These are phyloP conservation scores for Agrenia bidenticulata DNA, from an alignment of 2,888 invertebrate species.

Conservation along the genomic window DNA sequence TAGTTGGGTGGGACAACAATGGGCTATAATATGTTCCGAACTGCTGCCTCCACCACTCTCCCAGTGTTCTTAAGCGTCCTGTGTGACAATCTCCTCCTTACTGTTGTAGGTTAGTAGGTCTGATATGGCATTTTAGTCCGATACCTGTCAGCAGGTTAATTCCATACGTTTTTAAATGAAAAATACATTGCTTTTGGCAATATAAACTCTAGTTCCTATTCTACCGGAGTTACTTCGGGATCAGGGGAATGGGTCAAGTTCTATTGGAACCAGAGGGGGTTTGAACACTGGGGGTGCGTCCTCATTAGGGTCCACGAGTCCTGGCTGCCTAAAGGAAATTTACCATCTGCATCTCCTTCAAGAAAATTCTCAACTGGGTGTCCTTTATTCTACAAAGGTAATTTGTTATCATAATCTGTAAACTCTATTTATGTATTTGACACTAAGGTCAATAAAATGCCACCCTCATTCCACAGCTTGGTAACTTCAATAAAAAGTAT, in stretches of 20 bases:
- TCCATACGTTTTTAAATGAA: constrained; percentile 11
- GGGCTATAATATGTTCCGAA: too few relatives aligned
- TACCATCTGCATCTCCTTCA: constrained; percentile 54
- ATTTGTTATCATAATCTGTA: too few relatives aligned
- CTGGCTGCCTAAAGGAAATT: constrained; percentile 29
- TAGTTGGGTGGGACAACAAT: too few relatives aligned
- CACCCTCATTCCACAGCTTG: too few relatives aligned
- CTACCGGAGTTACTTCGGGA: constrained; percentile 63
- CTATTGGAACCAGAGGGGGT: constrained; percentile 10
- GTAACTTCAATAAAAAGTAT: too few relatives aligned
- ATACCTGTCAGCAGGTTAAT: too few relatives aligned
- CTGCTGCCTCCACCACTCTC: constrained; percentile 30
- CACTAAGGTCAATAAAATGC: too few relatives aligned
- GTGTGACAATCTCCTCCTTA: constrained; percentile 78
- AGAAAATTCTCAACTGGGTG: constrained; percentile 69
- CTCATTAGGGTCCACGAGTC: constrained; percentile 1
- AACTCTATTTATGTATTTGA: too few relatives aligned
- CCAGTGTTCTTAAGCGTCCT: constrained; percentile 50
- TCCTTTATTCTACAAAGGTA: constrained; percentile 59
- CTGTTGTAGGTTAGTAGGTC: constrained; percentile 73
- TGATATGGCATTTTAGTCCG: too few relatives aligned
- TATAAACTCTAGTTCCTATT: constrained; percentile 68
- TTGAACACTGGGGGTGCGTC: constrained; percentile 3
- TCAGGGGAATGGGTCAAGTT: constrained; percentile 29
- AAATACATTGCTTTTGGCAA: background rate